Evolutionary conservation across 35 echinoderm and acorn worm genomes (phyloP).

Genomic region (Ophiothrix spiculata): DNA sequence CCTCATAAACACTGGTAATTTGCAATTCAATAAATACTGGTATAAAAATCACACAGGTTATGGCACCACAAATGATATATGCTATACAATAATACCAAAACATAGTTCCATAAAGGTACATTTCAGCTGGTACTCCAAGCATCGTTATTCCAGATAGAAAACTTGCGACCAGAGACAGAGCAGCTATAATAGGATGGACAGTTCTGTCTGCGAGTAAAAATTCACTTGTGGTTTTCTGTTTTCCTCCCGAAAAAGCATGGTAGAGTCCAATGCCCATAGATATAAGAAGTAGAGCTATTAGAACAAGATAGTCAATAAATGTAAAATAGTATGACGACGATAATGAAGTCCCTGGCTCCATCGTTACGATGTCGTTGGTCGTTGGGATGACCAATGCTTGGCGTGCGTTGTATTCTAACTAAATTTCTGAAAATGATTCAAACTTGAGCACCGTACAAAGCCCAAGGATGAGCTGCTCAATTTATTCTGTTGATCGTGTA

Average conservation of each 20-base stretch:
- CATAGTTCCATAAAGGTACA: neutral
- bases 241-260: constrained; percentile 68
- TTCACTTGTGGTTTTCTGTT: constrained; percentile 59
- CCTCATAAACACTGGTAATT: neutral
- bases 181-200: constrained; percentile 65
- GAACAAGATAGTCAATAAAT: constrained; percentile 42
- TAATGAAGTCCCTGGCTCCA: no score
- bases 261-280: constrained; percentile 66
- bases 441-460: no score
- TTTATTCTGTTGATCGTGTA: no score
- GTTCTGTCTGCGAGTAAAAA: constrained; percentile 77
- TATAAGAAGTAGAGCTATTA: constrained; percentile 16
- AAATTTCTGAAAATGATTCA: no score
- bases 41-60: neutral
- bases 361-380: no score
- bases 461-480: no score
- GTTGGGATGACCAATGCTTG: no score
- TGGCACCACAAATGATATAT: neutral
- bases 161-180: constrained; percentile 65
- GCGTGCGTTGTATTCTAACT: no score
- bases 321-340: neutral
- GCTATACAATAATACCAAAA: neutral
- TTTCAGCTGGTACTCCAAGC: neutral
- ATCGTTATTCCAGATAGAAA: constrained; percentile 44
- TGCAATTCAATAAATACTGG: neutral